Conservation (phyloP, 2,113 vertebrate species). For the Triplophysa tibetana region DNA sequence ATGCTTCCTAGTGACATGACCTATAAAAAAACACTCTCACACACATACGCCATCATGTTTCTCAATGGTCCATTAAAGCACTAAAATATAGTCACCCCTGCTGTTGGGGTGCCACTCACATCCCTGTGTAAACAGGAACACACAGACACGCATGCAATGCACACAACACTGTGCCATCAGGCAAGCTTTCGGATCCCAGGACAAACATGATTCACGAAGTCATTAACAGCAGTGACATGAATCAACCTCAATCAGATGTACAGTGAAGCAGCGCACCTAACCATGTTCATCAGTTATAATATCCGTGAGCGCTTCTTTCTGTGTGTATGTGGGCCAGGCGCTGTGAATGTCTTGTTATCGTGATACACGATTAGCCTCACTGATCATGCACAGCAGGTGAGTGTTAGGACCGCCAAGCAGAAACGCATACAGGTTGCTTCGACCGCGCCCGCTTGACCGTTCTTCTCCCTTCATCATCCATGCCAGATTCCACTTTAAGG, state of each 20-base stretch:
- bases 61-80: conserved; percentile 20
- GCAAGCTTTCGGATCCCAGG: neutral
- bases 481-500: neutral
- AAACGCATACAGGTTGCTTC: neutral
- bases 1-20: neutral
- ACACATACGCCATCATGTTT: neutral
- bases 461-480: neutral
- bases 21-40: neutral
- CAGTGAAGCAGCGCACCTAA: conserved; percentile 3
- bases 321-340: neutral
- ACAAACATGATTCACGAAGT: conserved; percentile 15
- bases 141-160: neutral
- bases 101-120: conserved; percentile 30
- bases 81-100: conserved; percentile 24
- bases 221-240: conserved; percentile 29
- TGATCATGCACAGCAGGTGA: conserved; percentile 4
- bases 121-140: conserved; percentile 1
- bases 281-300: conserved; percentile 3
- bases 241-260: conserved; percentile 36
- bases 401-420: neutral
- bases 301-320: neutral
- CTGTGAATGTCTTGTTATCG: conserved; percentile 13
- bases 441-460: neutral
- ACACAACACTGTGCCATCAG: conserved; percentile 20
- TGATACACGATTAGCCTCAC: conserved; percentile 13